Percentiles rank a stretch among this genome's conserved stretches.
phyloP scores from a whole-genome alignment of 2,113 vertebrate genomes.

The Mustela nigripes region DNA sequence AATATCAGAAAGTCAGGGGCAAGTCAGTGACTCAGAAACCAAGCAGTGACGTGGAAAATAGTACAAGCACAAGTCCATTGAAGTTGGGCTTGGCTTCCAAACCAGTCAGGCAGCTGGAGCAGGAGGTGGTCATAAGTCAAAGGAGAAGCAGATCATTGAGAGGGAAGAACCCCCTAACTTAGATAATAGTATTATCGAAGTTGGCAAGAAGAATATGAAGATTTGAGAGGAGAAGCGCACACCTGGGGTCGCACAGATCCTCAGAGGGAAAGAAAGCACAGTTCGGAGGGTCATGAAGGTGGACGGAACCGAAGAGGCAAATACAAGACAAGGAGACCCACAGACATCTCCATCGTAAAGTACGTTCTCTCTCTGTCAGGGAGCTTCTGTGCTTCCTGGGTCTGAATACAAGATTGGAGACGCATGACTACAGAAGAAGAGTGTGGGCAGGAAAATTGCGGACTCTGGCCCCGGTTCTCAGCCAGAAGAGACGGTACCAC shows the following conservation, averaged over 20 bases:
- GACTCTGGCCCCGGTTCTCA: background rate
- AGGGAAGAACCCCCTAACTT: too few relatives aligned
- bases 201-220: background rate
- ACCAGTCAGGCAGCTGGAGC: too few relatives aligned
- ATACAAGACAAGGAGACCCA: too few relatives aligned
- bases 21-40: background rate
- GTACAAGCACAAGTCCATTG: accelerated
- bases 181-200: background rate
- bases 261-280: too few relatives aligned
- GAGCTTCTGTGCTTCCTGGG: background rate
- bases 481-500: accelerated
- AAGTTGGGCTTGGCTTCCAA: background rate
- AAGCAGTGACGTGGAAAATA: background rate
- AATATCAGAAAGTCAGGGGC: background rate
- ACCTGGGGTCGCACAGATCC: too few relatives aligned
- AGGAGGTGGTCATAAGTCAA: background rate
- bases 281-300: background rate
- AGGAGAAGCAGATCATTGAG: background rate
- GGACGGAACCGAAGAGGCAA: background rate
- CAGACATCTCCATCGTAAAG: too few relatives aligned
- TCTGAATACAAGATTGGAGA: background rate
- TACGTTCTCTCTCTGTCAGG: background rate
- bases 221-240: background rate
- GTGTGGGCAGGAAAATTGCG: background rate
- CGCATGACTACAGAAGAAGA: background rate